Conservation (phyloP, 2,888 invertebrate genomes). For the Tromatobia lineatoria region DNA sequence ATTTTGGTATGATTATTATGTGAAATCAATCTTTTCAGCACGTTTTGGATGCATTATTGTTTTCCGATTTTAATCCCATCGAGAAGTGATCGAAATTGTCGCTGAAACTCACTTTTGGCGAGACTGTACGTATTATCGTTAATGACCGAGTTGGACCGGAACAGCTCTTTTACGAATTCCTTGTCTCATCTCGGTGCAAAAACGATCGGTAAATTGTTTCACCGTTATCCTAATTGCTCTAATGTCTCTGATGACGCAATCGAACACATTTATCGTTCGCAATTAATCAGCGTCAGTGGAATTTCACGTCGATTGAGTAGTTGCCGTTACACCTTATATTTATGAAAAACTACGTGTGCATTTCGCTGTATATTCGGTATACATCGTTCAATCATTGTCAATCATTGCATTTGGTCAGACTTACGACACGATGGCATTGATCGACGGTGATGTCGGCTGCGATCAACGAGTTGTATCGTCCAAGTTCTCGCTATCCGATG, state of each 20-base stretch:
- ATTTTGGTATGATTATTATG: too few relatives aligned
- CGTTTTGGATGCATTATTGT: too few relatives aligned
- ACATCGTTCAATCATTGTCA: slow-evolving; percentile 45
- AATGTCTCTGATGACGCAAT: slow-evolving; percentile 32
- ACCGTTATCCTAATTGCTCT: slow-evolving; percentile 15
- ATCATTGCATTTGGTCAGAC: slow-evolving; percentile 59
- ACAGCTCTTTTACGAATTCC: neutral
- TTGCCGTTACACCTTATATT: neutral
- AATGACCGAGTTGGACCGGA: neutral
- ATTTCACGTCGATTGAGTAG: slow-evolving; percentile 28
- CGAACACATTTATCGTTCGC: slow-evolving; percentile 3
- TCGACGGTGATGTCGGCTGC: slow-evolving; percentile 73
- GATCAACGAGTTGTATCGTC: slow-evolving; percentile 60
- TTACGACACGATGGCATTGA: slow-evolving; percentile 72
- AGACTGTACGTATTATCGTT: too few relatives aligned
- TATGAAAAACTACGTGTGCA: slow-evolving; percentile 17
- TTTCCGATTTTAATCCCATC: too few relatives aligned
- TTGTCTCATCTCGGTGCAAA: neutral
- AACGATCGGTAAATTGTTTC: slow-evolving; percentile 11
- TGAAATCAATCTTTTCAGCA: too few relatives aligned
- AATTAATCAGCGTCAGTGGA: slow-evolving; percentile 30
- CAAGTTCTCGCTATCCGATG: slow-evolving; percentile 73
- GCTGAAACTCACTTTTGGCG: too few relatives aligned
- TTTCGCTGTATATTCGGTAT: neutral
- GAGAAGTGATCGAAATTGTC: too few relatives aligned